Evolutionary conservation across 2,888 invertebrate genomes (phyloP), one percentile per base, ranked within the genome.

Genomic region (Micoletzkya japonica): DNA sequence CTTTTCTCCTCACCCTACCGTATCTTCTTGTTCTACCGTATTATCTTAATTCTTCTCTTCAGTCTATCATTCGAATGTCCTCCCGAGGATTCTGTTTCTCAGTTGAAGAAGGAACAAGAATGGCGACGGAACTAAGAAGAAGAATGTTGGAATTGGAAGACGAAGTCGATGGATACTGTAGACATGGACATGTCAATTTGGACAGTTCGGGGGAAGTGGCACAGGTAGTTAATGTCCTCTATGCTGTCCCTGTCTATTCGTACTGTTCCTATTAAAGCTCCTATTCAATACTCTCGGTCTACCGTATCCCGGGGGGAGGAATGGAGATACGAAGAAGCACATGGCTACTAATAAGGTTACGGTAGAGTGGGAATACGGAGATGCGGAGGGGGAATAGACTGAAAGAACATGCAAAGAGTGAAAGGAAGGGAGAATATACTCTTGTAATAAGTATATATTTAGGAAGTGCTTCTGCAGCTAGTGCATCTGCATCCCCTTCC

Each of bases 221-320:
- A 17, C 71, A 73, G 68, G 75, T 68, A 37, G 4, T 1, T 49
- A 49, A n/a, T n/a, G n/a, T n/a, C n/a, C n/a, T n/a, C n/a, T n/a
- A n/a, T n/a, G n/a, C 28, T 28, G 52, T 14, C 44, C 20, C 20
- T 30, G 10, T 4, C 24, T 30, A 0, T 17, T 20, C 1, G 30
- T 28, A 26, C 26, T 14, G 30, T 28, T 30, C 20, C 17, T 30
- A n/a, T 49, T 6, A n/a, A 20, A 74, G 73, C 61, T 74, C 32
- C 60, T 78, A 4, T 78, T 78, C 64, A 49, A 66, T 37, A 71
- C 69, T 6, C 70, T 78, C 10, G 64, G 74, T 7, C 72, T 78
- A 28, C 72, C 75, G 32, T 73, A 77, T 71, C 78, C 78, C n/a
- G 74, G 72, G 39, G 71, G 71, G 20, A 32, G 26, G n/a, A 34